phyloP scores from a whole-genome alignment of 2,113 vertebrate genomes.

The Prinia subflava region DNA sequence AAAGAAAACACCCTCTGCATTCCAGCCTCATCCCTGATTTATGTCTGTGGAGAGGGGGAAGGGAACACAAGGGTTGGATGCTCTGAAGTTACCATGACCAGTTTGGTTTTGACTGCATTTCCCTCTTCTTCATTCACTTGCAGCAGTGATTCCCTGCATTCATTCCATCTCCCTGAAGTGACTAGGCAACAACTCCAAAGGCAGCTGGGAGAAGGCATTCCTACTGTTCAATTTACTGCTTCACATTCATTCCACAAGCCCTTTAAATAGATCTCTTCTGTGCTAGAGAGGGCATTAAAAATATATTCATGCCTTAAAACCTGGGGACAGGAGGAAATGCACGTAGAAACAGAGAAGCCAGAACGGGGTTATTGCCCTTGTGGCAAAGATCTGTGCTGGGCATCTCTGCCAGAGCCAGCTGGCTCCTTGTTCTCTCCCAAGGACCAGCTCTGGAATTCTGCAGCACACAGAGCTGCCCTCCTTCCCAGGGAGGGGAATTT shows the following conservation, averaged over 20 bases:
- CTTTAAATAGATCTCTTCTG: background rate
- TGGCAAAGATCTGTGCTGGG: background rate
- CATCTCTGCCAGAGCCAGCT: background rate
- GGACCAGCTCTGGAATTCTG: background rate
- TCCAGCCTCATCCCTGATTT: constrained; percentile 6
- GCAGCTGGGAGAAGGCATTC: constrained; percentile 3
- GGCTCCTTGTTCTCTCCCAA: background rate
- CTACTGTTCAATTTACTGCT: background rate
- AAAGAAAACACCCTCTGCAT: background rate
- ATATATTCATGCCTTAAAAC: background rate
- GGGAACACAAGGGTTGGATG: background rate
- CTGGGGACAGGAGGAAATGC: fast-evolving
- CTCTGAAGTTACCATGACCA: background rate
- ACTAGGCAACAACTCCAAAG: constrained; percentile 36
- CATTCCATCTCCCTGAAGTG: background rate
- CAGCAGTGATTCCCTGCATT: constrained; percentile 5
- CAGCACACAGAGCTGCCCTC: background rate
- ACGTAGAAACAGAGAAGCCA: fast-evolving
- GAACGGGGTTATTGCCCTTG: background rate
- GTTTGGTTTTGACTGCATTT: constrained; percentile 3
- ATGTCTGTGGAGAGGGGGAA: background rate
- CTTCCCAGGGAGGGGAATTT: background rate
- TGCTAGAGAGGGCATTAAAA: background rate
- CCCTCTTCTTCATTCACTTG: constrained; percentile 11
- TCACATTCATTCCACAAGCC: background rate